phyloP scores from a whole-genome alignment of 2,888 invertebrate species.

The Cataglyphis cursor region DNA sequence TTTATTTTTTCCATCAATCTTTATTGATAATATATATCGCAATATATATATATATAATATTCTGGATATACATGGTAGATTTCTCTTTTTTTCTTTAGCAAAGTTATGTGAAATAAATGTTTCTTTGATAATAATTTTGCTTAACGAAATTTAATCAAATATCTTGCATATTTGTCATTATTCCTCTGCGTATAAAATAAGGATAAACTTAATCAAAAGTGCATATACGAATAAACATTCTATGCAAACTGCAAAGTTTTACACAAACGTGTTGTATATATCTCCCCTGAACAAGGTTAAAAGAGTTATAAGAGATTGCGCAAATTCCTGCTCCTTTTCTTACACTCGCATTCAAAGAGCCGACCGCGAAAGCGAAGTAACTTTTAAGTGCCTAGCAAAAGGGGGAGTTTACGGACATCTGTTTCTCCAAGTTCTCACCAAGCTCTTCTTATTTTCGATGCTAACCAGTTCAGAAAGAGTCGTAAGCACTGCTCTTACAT shows the following conservation, averaged over 20 bases:
- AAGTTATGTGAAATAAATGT: neutral
- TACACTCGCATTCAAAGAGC: conserved; percentile 23
- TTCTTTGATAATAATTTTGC: neutral
- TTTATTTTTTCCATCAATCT: neutral
- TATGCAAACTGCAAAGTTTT: neutral
- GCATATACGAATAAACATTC: neutral
- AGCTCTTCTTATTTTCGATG: conserved; percentile 28
- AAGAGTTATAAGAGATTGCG: conserved; percentile 16
- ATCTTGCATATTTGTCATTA: neutral
- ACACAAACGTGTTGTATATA: conserved; percentile 11
- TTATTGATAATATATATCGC: neutral
- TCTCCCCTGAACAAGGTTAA: neutral
- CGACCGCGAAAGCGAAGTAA: conserved; percentile 35
- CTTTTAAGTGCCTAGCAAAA: conserved; percentile 47
- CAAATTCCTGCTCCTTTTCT: conserved; percentile 25
- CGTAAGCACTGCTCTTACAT: conserved; percentile 1
- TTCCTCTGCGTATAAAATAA: neutral
- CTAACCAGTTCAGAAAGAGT: conserved; percentile 28
- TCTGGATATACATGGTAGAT: neutral
- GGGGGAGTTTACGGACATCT: conserved; percentile 39
- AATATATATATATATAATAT: too few relatives aligned
- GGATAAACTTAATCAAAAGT: neutral
- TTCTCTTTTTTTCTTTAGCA: neutral
- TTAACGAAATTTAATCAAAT: neutral
- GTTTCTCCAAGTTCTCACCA: neutral